Conservation (phyloP, 64 coral and sea anemone species). For the Dendrophyllia cribrosa region DNA sequence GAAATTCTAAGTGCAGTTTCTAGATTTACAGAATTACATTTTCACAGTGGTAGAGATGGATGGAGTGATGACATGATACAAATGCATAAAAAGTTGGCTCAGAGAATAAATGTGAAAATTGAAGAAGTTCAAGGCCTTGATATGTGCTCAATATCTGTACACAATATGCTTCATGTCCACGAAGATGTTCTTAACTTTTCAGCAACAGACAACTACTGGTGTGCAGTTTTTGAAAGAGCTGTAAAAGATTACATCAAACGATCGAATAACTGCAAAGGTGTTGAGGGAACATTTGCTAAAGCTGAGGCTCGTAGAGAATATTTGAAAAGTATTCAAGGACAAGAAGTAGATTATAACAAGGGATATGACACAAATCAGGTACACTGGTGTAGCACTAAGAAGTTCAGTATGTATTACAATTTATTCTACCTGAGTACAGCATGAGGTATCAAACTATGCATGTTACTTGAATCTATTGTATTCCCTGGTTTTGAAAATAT, state of each 20-base stretch:
- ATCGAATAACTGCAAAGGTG: slow-evolving; percentile 65
- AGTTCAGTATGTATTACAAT: too few relatives aligned
- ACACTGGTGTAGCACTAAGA: too few relatives aligned
- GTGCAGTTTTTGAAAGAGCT: slow-evolving; percentile 80
- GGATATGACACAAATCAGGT: slow-evolving; percentile 41
- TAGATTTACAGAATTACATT: slow-evolving; percentile 69
- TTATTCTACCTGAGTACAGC: too few relatives aligned
- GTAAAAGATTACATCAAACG: slow-evolving; percentile 67
- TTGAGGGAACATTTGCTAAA: slow-evolving; percentile 77
- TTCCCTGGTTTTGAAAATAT: too few relatives aligned
- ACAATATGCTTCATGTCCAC: slow-evolving; percentile 78
- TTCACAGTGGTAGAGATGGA: slow-evolving; percentile 70
- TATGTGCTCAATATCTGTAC: slow-evolving; percentile 75
- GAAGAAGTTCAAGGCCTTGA: slow-evolving; percentile 64
- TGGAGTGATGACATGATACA: slow-evolving; percentile 78
- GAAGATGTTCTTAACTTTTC: slow-evolving; percentile 73
- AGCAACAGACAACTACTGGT: slow-evolving; percentile 83
- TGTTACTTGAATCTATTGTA: too few relatives aligned
- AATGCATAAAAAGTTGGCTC: slow-evolving; percentile 49
- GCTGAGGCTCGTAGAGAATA: slow-evolving; percentile 65
- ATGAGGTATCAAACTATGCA: too few relatives aligned
- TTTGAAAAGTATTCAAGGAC: slow-evolving; percentile 52
- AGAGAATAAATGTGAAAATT: slow-evolving; percentile 65
- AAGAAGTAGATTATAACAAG: background rate
- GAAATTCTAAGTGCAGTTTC: slow-evolving; percentile 62